A percentile compares a stretch with the other conserved stretches of the same genome.
Conservation (phyloP, 2,113 vertebrate species). For the Brachirus orientalis region DNA sequence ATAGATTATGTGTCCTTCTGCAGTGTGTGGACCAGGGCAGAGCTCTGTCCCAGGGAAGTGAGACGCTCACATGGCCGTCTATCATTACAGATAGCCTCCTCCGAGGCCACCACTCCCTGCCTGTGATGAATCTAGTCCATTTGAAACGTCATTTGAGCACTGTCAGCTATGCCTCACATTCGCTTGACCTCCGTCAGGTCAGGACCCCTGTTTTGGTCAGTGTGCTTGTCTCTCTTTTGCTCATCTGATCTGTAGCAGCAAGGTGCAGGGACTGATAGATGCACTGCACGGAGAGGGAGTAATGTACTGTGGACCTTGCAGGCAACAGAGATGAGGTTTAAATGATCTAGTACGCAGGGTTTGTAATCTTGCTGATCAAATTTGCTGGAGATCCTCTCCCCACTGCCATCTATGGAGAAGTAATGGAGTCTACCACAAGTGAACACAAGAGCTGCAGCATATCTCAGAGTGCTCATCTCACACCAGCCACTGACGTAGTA, state of each 20-base stretch:
- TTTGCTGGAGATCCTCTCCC: constrained; percentile 64
- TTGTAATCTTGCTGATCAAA: constrained; percentile 78
- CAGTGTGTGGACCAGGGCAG: constrained; percentile 22
- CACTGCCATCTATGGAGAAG: constrained; percentile 58
- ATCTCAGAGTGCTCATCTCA: constrained; percentile 48
- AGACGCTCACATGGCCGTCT: constrained; percentile 46
- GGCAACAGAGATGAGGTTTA: constrained; percentile 73
- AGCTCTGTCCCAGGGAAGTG: constrained; percentile 40
- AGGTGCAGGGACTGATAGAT: constrained; percentile 63
- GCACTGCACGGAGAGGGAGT: constrained; percentile 33
- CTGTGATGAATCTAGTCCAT: constrained; percentile 70
- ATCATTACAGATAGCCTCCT: constrained; percentile 59
- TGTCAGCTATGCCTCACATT: constrained; percentile 35
- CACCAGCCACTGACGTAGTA: constrained; percentile 10
- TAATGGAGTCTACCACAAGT: constrained; percentile 67
- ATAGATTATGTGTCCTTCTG: constrained; percentile 60
- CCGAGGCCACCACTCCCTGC: constrained; percentile 47
- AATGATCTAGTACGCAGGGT: constrained; percentile 72
- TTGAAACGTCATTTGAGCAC: constrained; percentile 54
- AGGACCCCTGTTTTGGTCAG: constrained; percentile 38
- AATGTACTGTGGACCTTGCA: constrained; percentile 65
- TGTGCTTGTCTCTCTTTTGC: constrained; percentile 19
- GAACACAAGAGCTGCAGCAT: constrained; percentile 46
- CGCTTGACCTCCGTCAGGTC: constrained; percentile 49
- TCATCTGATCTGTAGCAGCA: constrained; percentile 46